Percentiles rank a stretch among this genome's conserved stretches.
Evolutionary conservation across 2,113 vertebrate species (phyloP).

Genomic region (Callospermophilus lateralis): DNA sequence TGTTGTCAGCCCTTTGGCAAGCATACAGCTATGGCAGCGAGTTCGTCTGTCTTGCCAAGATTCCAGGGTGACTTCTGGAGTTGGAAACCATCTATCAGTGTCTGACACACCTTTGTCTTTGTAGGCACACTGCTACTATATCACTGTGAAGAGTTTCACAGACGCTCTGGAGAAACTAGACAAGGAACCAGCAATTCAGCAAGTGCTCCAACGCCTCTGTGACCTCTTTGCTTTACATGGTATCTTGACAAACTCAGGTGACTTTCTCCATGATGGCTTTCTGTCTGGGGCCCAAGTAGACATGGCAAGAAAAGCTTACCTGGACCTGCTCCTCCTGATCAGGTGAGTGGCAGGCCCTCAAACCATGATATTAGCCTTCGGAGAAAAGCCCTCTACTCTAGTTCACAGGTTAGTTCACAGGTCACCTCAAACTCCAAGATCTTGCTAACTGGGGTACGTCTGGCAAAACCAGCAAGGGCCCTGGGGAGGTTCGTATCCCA

Average conservation of each 20-base stretch:
- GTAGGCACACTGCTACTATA: conserved; percentile 89
- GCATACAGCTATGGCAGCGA: background rate
- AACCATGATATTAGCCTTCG: background rate
- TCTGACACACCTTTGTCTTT: conserved; percentile 70
- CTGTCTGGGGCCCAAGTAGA: conserved; percentile 86
- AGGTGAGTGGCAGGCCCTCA: conserved; percentile 84
- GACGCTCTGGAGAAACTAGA: conserved; percentile 82
- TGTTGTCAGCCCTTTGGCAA: background rate
- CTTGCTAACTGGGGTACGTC: background rate
- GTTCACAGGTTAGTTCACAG: background rate
- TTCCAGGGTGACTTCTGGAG: background rate
- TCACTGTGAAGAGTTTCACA: conserved; percentile 86
- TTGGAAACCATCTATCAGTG: background rate
- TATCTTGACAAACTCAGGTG: conserved; percentile 84
- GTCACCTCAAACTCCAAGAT: background rate
- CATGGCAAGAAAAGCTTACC: conserved; percentile 84
- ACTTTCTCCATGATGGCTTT: conserved; percentile 87
- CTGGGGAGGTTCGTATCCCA: background rate
- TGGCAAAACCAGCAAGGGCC: background rate
- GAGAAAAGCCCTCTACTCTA: background rate
- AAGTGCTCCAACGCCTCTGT: conserved; percentile 87
- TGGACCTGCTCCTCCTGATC: conserved; percentile 86
- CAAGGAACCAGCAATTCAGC: conserved; percentile 82
- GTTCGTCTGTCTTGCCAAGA: background rate
- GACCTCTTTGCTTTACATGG: conserved; percentile 88